A percentile compares a stretch with the other conserved stretches of the same genome.
phyloP scores from a whole-genome alignment of 2,888 invertebrate genomes.

The Uropetala carovei region DNA sequence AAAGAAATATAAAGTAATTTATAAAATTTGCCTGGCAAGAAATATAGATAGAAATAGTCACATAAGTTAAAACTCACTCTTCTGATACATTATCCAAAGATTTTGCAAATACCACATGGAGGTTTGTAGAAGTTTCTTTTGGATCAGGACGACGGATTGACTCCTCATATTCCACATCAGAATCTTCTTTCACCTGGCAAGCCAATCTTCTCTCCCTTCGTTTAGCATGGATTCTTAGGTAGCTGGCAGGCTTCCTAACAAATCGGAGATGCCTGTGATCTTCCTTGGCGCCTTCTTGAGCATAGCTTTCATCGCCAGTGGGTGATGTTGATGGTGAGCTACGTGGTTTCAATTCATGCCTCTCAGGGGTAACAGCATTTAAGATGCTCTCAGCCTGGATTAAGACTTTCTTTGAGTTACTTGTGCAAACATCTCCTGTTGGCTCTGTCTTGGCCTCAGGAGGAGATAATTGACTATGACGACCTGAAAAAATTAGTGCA shows the following conservation, averaged over 20 bases:
- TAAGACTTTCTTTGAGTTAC: background rate
- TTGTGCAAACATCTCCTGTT: constrained; percentile 6
- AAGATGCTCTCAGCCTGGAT: background rate
- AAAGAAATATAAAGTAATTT: too few species aligned
- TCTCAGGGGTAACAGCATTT: background rate
- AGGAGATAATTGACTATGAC: constrained; percentile 1
- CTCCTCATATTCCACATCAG: constrained; percentile 47
- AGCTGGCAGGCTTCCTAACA: constrained; percentile 40
- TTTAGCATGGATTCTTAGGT: constrained; percentile 20
- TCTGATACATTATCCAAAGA: background rate
- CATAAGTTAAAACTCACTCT: constrained; percentile 4
- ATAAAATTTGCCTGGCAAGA: too few species aligned
- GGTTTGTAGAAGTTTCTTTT: constrained; percentile 17
- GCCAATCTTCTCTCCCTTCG: constrained; percentile 26
- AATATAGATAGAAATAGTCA: background rate
- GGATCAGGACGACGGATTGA: background rate
- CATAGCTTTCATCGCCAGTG: constrained; percentile 43
- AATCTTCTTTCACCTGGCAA: constrained; percentile 3
- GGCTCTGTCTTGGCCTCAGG: constrained; percentile 9
- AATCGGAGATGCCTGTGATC: constrained; percentile 43
- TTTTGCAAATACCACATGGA: background rate
- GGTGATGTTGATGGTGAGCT: constrained; percentile 58
- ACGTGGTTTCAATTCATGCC: background rate
- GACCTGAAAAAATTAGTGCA: background rate
- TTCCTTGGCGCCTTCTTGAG: constrained; percentile 15